Percentiles rank a stretch among this genome's conserved stretches.
Evolutionary conservation across 2,113 vertebrate species (phyloP).

Genomic region (Kryptolebias marmoratus): DNA sequence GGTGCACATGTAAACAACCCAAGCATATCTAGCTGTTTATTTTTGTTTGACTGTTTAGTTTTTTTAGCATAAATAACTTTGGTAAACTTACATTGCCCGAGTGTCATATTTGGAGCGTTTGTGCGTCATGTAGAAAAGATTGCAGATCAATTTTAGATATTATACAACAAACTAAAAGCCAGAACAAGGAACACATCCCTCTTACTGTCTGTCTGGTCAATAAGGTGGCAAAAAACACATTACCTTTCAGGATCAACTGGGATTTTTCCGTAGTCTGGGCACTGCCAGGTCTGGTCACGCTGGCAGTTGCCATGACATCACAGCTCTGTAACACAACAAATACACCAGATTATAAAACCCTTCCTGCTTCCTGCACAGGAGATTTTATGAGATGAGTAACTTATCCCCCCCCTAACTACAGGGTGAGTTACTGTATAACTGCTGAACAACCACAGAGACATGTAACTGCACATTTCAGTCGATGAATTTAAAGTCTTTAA

Average conservation of each 20-base stretch:
- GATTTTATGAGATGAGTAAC: too few relatives aligned
- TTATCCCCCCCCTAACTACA: neutral
- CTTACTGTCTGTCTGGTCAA: neutral
- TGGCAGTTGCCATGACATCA: slow-evolving; percentile 93
- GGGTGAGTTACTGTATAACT: neutral
- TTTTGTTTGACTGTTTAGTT: too few relatives aligned
- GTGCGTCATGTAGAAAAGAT: too few relatives aligned
- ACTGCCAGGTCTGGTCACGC: slow-evolving; percentile 84
- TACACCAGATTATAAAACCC: slow-evolving; percentile 6
- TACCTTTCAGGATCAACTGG: slow-evolving; percentile 92
- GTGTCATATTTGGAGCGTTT: too few relatives aligned
- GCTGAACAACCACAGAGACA: neutral
- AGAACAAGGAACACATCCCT: neutral
- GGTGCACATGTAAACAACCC: too few relatives aligned
- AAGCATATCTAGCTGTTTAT: too few relatives aligned
- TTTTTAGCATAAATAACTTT: too few relatives aligned
- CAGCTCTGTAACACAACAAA: slow-evolving; percentile 80
- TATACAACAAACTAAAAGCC: neutral
- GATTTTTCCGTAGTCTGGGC: slow-evolving; percentile 85
- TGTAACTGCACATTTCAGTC: neutral
- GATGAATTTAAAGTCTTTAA: neutral
- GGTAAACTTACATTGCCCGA: too few relatives aligned
- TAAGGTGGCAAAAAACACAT: neutral
- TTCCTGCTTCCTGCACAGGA: neutral
- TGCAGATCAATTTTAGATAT: neutral